phyloP scores from a whole-genome alignment of 2,797 vertebrate genomes.

The Urocyon cinereoargenteus region DNA sequence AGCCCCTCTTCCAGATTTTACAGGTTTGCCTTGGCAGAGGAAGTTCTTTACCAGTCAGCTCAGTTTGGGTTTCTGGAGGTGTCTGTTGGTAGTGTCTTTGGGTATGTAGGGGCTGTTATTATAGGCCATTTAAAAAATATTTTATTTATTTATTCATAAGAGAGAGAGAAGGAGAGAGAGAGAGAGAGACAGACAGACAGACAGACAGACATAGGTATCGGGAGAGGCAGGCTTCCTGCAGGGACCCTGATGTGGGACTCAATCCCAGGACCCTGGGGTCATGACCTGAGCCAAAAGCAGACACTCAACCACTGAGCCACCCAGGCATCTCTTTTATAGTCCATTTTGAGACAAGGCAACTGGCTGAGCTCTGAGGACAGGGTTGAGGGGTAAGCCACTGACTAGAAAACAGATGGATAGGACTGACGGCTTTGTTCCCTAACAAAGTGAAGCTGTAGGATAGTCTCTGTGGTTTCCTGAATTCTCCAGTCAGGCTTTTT shows the following conservation, averaged over 20 bases:
- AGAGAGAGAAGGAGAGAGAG: no score
- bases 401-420: background rate
- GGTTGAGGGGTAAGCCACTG: background rate
- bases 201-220: no score
- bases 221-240: no score
- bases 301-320: no score
- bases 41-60: background rate
- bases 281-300: no score
- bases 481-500: background rate
- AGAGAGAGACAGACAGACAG: no score
- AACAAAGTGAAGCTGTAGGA: background rate
- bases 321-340: background rate
- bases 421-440: background rate
- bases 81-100: background rate
- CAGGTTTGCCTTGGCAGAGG: background rate
- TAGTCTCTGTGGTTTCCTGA: background rate
- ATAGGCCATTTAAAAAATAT: background rate
- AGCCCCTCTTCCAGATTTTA: background rate
- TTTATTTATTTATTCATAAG: no score
- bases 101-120: background rate
- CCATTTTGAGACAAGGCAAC: background rate
- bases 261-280: no score
- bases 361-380: background rate
- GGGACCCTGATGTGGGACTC: no score
- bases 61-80: background rate